These are phyloP conservation scores for Noctua janthina DNA, from an alignment of 2,888 invertebrate genomes.

Conservation along the genomic window DNA sequence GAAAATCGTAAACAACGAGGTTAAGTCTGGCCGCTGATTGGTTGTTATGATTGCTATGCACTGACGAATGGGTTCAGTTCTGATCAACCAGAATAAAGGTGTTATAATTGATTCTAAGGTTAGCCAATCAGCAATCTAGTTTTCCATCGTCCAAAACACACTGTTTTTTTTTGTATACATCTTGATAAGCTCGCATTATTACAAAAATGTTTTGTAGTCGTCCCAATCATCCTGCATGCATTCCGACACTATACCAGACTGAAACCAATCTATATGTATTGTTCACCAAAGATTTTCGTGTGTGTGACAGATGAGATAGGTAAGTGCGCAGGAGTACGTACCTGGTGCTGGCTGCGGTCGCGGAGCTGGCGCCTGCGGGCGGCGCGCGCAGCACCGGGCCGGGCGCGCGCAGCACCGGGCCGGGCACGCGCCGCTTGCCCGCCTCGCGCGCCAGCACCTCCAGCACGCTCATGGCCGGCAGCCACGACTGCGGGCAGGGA, in stretches of 20 bases:
- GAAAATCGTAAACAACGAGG: not conserved
- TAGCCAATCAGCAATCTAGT: no score
- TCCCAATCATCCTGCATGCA: no score
- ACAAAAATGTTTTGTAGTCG: no score
- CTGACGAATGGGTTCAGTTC: not conserved
- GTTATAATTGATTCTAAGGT: no score
- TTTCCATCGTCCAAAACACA: no score
- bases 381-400: no score
- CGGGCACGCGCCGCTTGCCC: slow-evolving; percentile 94
- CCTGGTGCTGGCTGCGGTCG: no score
- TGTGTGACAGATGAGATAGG: not conserved
- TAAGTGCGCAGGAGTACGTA: no score
- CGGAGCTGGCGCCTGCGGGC: no score
- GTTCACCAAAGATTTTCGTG: not conserved
- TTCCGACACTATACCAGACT: no score
- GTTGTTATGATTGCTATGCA: not conserved
- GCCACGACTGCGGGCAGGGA: slow-evolving; percentile 92
- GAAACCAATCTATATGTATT: not conserved
- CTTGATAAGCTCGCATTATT: no score
- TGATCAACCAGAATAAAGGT: not conserved
- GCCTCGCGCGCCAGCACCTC: slow-evolving; percentile 95
- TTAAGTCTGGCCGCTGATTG: not conserved
- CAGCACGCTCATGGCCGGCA: slow-evolving; percentile 96
- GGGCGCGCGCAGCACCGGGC: slow-evolving; percentile 90
- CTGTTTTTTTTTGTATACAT: no score